These are phyloP conservation scores for Drosophila rufa DNA, from an alignment of 1,140 invertebrate genomes.

Conservation along the genomic window DNA sequence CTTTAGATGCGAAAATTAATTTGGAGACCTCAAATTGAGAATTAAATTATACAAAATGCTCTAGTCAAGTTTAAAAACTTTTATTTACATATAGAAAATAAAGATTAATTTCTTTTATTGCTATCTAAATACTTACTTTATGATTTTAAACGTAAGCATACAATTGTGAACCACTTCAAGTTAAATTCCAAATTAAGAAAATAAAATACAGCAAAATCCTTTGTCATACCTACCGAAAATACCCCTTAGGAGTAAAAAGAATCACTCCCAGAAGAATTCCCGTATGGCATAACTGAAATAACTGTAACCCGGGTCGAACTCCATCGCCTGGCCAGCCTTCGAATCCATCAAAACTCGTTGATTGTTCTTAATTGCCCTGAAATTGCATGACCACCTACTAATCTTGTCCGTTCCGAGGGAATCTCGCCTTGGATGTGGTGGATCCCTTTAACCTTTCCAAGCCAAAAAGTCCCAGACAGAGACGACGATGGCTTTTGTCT, in stretches of 20 bases:
- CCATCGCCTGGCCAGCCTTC: not conserved
- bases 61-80: too few species aligned
- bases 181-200: not conserved
- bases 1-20: too few species aligned
- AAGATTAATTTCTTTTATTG: too few species aligned
- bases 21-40: too few species aligned
- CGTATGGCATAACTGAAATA: slow-evolving; percentile 22
- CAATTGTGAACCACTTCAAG: too few species aligned
- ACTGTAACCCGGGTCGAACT: slow-evolving; percentile 26
- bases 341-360: slow-evolving; percentile 71
- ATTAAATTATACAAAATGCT: too few species aligned
- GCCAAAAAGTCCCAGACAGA: slow-evolving; percentile 43
- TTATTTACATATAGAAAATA: too few species aligned
- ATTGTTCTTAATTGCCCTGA: slow-evolving; percentile 78
- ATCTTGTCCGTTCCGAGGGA: slow-evolving; percentile 36
- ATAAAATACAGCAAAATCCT: too few species aligned
- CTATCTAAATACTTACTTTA: too few species aligned
- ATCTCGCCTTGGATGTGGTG: slow-evolving; percentile 17
- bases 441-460: slow-evolving; percentile 62
- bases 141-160: too few species aligned
- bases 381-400: slow-evolving; percentile 60
- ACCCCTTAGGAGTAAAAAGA: not conserved
- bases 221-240: not conserved
- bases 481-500: slow-evolving; percentile 39
- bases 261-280: not conserved